A percentile compares a stretch with the other conserved stretches of the same genome.
phyloP scores from a whole-genome alignment of 2,113 vertebrate genomes.

The Halichoerus grypus region DNA sequence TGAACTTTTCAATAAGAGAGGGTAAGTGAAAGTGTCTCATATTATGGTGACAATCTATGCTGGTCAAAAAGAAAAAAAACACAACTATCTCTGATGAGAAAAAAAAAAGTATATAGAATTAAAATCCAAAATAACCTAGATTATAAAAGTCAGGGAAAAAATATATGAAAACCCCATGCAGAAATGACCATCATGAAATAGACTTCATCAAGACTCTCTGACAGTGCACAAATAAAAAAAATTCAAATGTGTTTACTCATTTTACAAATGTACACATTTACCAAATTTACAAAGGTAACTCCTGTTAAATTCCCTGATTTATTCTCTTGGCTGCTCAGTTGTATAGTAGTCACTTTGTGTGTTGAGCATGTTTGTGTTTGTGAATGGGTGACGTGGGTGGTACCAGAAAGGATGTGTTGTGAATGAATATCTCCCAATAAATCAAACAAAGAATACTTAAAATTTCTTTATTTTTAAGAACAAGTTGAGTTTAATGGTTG shows the following conservation, averaged over 20 bases:
- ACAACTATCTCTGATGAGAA: background rate
- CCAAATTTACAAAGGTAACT: background rate
- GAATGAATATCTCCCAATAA: background rate
- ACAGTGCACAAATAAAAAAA: background rate
- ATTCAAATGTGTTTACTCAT: background rate
- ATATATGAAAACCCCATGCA: background rate
- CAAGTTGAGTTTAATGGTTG: background rate
- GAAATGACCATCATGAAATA: background rate
- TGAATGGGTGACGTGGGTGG: rapidly evolving
- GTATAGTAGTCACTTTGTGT: background rate
- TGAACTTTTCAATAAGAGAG: background rate
- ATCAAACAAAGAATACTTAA: background rate
- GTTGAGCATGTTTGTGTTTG: background rate
- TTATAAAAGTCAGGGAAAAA: background rate
- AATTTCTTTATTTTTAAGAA: background rate
- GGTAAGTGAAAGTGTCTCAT: background rate
- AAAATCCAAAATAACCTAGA: background rate
- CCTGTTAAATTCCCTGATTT: background rate
- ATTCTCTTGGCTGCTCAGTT: background rate
- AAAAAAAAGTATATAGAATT: background rate
- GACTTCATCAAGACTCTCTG: background rate
- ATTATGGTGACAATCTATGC: background rate
- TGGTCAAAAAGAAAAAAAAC: background rate
- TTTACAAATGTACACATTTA: background rate
- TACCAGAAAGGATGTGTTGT: background rate